A percentile compares a stretch with the other conserved stretches of the same genome.
Conservation (phyloP, 2,113 vertebrate genomes). For the Lepus timidus region DNA sequence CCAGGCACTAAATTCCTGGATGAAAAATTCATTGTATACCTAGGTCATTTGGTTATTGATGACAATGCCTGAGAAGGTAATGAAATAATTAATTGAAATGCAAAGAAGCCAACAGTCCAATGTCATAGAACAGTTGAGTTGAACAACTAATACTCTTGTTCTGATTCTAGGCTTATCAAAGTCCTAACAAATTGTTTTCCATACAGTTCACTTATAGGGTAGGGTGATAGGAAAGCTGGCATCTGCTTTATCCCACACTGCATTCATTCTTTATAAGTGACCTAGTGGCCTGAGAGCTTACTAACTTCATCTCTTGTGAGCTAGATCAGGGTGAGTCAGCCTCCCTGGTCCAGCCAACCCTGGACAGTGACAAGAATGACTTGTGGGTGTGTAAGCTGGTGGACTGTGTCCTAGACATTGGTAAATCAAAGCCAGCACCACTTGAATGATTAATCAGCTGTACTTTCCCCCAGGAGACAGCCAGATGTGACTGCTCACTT, state of each 20-base stretch:
- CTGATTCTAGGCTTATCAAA: neutral
- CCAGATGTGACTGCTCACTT: neutral
- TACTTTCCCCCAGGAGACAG: neutral
- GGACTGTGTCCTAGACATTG: neutral
- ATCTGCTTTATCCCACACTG: neutral
- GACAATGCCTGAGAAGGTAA: neutral
- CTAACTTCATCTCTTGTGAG: neutral
- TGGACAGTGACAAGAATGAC: neutral
- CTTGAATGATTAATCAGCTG: neutral
- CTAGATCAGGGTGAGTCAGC: neutral
- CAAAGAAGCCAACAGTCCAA: neutral
- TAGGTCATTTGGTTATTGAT: neutral
- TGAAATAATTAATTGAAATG: slow-evolving; percentile 28
- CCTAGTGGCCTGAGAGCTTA: neutral
- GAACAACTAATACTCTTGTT: neutral
- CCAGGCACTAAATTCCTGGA: neutral
- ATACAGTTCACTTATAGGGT: rapidly evolving
- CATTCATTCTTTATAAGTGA: neutral
- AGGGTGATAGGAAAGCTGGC: too few relatives aligned
- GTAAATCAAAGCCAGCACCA: neutral
- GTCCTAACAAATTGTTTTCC: neutral
- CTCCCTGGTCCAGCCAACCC: neutral
- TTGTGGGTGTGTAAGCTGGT: neutral
- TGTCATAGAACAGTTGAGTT: neutral
- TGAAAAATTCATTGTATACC: neutral